A percentile compares a stretch with the other conserved stretches of the same genome.
phyloP scores from a whole-genome alignment of 2,888 invertebrate genomes.

The Parnassius orleans region DNA sequence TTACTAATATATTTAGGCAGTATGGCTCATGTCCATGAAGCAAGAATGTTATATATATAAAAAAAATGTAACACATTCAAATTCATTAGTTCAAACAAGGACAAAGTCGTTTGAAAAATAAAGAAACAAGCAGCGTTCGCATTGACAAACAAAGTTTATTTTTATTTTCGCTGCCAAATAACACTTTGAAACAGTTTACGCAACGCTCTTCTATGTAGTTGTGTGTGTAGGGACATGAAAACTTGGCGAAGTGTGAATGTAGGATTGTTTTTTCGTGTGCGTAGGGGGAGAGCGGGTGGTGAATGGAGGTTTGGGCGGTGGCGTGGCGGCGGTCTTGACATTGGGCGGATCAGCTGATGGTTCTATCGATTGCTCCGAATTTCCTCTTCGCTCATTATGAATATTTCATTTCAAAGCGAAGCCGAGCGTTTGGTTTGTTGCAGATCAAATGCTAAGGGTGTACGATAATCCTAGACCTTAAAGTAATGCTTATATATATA shows the following conservation, averaged over 20 bases:
- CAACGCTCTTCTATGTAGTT: constrained; percentile 7
- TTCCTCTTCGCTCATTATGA: constrained; percentile 71
- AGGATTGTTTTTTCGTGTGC: constrained; percentile 14
- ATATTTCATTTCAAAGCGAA: constrained; percentile 59
- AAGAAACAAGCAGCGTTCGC: constrained; percentile 2
- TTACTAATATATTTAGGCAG: no score
- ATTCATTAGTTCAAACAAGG: constrained; percentile 13
- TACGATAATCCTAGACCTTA: neutral
- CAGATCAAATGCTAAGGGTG: neutral
- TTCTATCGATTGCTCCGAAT: constrained; percentile 66
- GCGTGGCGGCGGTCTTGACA: constrained; percentile 64
- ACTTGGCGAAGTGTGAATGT: constrained; percentile 25
- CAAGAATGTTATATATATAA: no score
- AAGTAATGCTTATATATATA: neutral
- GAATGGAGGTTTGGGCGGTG: constrained; percentile 32
- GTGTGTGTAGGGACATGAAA: constrained; percentile 2
- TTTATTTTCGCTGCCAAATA: constrained; percentile 5
- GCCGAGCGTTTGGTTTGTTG: constrained; percentile 26
- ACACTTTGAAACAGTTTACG: constrained; percentile 24
- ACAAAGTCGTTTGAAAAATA: constrained; percentile 3
- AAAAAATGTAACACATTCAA: constrained; percentile 36
- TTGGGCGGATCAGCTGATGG: constrained; percentile 76
- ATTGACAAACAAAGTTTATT: neutral
- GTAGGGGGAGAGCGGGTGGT: constrained; percentile 33
- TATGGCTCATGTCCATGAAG: no score